A percentile compares a stretch with the other conserved stretches of the same genome.
These are phyloP conservation scores for Nematolebias whitei DNA, from an alignment of 2,113 vertebrate species.

Conservation along the genomic window DNA sequence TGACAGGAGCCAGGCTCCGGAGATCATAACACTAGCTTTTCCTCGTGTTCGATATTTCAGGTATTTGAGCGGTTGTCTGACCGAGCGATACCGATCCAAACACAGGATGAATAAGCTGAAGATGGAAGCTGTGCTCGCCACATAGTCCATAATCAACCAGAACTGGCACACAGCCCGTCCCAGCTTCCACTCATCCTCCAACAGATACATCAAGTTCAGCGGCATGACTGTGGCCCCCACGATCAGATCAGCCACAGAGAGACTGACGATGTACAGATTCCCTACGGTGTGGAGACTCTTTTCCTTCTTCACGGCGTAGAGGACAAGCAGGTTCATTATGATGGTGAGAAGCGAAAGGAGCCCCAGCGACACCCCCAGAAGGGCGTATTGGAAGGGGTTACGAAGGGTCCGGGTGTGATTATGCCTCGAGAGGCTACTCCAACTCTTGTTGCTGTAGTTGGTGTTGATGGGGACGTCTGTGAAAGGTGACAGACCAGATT, in stretches of 20 bases:
- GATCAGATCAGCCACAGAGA: conserved; percentile 90
- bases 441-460: conserved; percentile 46
- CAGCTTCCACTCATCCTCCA: conserved; percentile 82
- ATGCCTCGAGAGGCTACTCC: conserved; percentile 22
- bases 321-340: conserved; percentile 91
- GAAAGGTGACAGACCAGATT: conserved; percentile 46
- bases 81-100: conserved; percentile 91
- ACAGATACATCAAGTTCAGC: conserved; percentile 87
- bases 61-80: conserved; percentile 89
- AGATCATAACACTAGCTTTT: conserved; percentile 84
- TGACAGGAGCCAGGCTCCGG: conserved; percentile 88
- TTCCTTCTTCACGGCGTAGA: conserved; percentile 87
- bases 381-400: conserved; percentile 58
- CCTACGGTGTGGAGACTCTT: conserved; percentile 92
- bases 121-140: conserved; percentile 95
- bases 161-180: conserved; percentile 87
- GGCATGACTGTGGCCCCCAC: conserved; percentile 94
- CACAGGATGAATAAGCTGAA: conserved; percentile 94
- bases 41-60: conserved; percentile 90
- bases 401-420: conserved; percentile 59
- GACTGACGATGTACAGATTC: conserved; percentile 94
- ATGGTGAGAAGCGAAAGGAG: conserved; percentile 87
- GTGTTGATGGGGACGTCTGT: conserved; percentile 33
- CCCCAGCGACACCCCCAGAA: conserved; percentile 85
- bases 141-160: conserved; percentile 98